phyloP scores from a whole-genome alignment of 2,113 vertebrate species.

The Hypomesus transpacificus region DNA sequence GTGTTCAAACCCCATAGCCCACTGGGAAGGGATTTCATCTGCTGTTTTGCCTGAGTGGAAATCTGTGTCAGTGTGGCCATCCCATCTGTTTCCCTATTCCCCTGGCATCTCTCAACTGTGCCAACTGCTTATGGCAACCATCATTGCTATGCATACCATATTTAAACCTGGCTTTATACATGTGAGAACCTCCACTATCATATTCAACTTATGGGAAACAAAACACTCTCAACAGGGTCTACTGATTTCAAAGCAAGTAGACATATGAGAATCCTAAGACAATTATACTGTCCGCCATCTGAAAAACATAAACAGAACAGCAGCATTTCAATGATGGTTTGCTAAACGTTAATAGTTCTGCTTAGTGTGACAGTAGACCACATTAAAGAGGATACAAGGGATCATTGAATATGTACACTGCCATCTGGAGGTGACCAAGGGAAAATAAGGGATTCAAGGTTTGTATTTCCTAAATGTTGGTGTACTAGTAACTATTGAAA shows the following conservation, averaged over 20 bases:
- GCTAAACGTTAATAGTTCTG: not conserved
- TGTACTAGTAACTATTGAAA: not conserved
- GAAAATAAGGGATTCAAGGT: not conserved
- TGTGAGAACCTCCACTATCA: not conserved
- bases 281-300: not conserved
- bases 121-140: not conserved
- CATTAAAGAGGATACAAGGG: not conserved
- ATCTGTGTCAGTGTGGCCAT: not conserved
- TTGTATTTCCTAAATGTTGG: not conserved
- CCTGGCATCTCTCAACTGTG: conserved; percentile 2
- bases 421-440: not conserved
- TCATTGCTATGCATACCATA: not conserved
- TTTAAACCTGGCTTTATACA: not conserved
- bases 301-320: not conserved
- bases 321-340: not conserved
- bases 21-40: not conserved
- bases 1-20: not conserved
- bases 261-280: not conserved
- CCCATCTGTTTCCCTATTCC: conserved; percentile 3
- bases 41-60: not conserved
- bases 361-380: not conserved
- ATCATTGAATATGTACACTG: not conserved
- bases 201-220: not conserved
- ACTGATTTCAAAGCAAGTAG: no score
- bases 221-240: not conserved